Percentiles rank a stretch among this genome's conserved stretches.
phyloP scores from a whole-genome alignment of 2,888 invertebrate genomes.

The Globia sparganii region DNA sequence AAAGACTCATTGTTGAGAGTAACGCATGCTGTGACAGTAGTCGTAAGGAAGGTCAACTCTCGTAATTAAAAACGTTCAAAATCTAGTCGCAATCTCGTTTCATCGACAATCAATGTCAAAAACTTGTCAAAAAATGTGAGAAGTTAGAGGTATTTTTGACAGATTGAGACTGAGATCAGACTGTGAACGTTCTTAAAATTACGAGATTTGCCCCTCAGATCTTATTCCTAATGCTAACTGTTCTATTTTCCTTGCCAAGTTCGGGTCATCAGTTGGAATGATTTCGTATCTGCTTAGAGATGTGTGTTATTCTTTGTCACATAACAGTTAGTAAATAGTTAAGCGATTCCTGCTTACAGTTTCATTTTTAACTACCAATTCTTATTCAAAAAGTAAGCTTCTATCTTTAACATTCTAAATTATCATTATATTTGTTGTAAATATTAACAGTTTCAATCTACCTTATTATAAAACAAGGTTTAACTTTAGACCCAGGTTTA shows the following conservation, averaged over 20 bases:
- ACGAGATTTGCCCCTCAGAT: too few species aligned
- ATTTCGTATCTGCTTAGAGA: slow-evolving; percentile 3
- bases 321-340: slow-evolving; percentile 1
- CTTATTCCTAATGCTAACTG: slow-evolving; percentile 24
- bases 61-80: too few species aligned
- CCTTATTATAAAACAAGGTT: too few species aligned
- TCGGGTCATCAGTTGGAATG: slow-evolving; percentile 4
- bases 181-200: too few species aligned
- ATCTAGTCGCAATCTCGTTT: too few species aligned
- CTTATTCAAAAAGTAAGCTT: slow-evolving; percentile 5
- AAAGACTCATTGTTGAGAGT: slow-evolving; percentile 22
- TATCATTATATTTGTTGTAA: slow-evolving; percentile 39
- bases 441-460: slow-evolving; percentile 28
- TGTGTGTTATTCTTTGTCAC: slow-evolving; percentile 11
- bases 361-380: slow-evolving; percentile 34
- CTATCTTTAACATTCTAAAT: slow-evolving; percentile 5
- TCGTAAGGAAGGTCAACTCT: too few species aligned
- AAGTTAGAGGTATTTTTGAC: too few species aligned
- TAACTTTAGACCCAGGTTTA: too few species aligned
- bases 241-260: slow-evolving; percentile 21
- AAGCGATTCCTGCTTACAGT: slow-evolving; percentile 10
- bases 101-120: too few species aligned
- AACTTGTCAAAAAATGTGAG: too few species aligned
- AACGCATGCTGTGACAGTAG: slow-evolving; percentile 35
- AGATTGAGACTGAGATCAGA: too few species aligned